Evolutionary conservation across 2,888 invertebrate genomes (phyloP).

Genomic region (Octonoba sinensis): DNA sequence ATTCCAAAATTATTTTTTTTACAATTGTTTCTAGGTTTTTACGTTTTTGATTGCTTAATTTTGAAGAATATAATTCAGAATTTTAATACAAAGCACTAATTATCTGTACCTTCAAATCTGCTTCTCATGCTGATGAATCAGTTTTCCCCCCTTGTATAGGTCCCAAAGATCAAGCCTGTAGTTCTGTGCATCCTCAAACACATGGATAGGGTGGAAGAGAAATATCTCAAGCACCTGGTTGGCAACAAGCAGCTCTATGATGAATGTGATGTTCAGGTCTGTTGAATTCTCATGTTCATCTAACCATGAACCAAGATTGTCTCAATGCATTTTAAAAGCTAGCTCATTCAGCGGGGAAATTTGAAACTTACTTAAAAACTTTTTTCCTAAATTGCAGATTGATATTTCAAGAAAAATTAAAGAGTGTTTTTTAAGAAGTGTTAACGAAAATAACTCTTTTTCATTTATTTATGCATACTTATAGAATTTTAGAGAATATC

Average conservation of each 20-base stretch:
- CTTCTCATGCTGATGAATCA: not conserved
- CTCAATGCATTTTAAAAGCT: no score
- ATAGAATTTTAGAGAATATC: no score
- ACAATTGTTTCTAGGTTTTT: not conserved
- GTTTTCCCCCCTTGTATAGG: constrained; percentile 9
- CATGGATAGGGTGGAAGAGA: constrained; percentile 92
- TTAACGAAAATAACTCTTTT: no score
- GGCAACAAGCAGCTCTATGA: constrained; percentile 90
- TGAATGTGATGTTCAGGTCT: constrained; percentile 85
- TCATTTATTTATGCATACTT: no score
- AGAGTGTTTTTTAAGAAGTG: no score
- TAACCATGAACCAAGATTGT: no score
- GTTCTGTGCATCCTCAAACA: constrained; percentile 95
- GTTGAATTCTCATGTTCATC: not conserved
- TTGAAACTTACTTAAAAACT: no score
- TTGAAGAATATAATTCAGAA: no score
- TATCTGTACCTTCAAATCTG: not conserved
- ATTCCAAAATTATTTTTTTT: not conserved
- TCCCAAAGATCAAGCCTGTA: constrained; percentile 83
- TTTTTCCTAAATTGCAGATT: no score
- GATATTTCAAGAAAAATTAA: no score
- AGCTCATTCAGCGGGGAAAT: no score
- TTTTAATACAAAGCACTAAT: not conserved
- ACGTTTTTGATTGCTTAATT: not conserved
- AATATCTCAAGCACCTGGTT: constrained; percentile 78